These are phyloP conservation scores for Drosophila prosaltans DNA, from an alignment of 1,140 invertebrate genomes.

Conservation along the genomic window DNA sequence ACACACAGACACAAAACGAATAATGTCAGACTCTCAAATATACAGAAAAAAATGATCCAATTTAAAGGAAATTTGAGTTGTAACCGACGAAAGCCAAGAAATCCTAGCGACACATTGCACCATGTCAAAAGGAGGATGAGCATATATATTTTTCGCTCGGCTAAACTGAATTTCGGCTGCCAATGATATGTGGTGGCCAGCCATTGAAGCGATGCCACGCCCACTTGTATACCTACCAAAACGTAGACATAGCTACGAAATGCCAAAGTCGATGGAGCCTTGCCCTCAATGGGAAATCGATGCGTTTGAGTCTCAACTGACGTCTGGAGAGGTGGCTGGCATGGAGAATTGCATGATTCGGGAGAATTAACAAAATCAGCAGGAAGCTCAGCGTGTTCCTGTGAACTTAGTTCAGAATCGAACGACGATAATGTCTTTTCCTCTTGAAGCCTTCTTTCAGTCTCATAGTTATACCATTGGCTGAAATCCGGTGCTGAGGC, in stretches of 20 bases:
- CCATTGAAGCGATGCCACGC: conserved; percentile 48
- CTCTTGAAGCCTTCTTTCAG: not conserved
- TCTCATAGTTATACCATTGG: not conserved
- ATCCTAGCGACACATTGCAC: conserved; percentile 25
- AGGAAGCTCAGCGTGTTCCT: not conserved
- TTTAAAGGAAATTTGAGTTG: conserved; percentile 40
- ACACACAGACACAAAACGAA: conserved; percentile 40
- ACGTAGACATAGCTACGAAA: conserved; percentile 46
- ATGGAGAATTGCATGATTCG: not conserved
- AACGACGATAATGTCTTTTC: not conserved
- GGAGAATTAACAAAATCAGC: not conserved
- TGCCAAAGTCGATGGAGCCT: not conserved
- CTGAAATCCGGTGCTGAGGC: conserved; percentile 27
- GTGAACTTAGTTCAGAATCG: no score
- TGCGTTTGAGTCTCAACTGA: conserved; percentile 9
- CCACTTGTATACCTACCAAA: conserved; percentile 41
- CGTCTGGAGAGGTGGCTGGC: not conserved
- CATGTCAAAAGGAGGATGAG: not conserved
- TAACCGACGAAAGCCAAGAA: conserved; percentile 55
- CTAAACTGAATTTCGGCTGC: conserved; percentile 21
- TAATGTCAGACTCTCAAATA: conserved; percentile 59
- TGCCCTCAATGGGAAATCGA: not conserved
- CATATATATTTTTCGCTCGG: conserved; percentile 36
- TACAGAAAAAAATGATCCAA: conserved; percentile 43
- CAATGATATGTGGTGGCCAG: conserved; percentile 45